Evolutionary conservation across 2,888 invertebrate species (phyloP).

Genomic region (Calephelis perditalis): DNA sequence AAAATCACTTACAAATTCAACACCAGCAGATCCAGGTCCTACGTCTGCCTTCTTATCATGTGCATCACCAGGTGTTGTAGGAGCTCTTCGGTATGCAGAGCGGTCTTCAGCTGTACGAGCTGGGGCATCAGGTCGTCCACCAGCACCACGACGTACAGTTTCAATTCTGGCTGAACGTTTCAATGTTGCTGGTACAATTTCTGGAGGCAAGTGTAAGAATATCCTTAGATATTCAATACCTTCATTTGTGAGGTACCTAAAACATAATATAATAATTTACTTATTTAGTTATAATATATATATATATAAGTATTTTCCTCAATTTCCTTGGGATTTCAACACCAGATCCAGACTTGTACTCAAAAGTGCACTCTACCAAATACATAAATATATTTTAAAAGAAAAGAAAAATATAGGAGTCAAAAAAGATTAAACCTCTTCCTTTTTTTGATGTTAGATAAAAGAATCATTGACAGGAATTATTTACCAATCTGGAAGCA

Average conservation of each 20-base stretch:
- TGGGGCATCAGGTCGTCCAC: constrained; percentile 82
- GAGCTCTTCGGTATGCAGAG: constrained; percentile 88
- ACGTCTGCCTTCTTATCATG: constrained; percentile 98
- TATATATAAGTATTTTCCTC: too few species aligned
- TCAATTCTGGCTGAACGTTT: constrained; percentile 94
- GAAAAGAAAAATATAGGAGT: too few species aligned
- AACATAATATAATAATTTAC: constrained; percentile 21
- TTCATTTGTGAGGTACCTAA: constrained; percentile 96
- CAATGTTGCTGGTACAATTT: constrained; percentile 98
- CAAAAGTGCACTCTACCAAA: too few species aligned
- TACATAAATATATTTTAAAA: too few species aligned
- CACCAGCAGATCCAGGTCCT: constrained; percentile 94
- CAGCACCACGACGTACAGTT: constrained; percentile 87
- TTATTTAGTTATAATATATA: background rate
- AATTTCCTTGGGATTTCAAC: too few species aligned
- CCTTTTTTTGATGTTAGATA: too few species aligned
- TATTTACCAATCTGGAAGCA: too few species aligned
- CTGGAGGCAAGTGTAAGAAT: constrained; percentile 97
- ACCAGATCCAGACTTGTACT: too few species aligned
- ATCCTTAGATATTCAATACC: constrained; percentile 97
- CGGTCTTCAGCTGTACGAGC: constrained; percentile 90
- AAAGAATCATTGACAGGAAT: too few species aligned
- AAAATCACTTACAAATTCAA: constrained; percentile 86
- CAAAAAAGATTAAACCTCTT: too few species aligned
- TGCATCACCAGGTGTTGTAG: constrained; percentile 77